Conservation (phyloP, 2,888 invertebrate species). For the Alentia gelatinosa region DNA sequence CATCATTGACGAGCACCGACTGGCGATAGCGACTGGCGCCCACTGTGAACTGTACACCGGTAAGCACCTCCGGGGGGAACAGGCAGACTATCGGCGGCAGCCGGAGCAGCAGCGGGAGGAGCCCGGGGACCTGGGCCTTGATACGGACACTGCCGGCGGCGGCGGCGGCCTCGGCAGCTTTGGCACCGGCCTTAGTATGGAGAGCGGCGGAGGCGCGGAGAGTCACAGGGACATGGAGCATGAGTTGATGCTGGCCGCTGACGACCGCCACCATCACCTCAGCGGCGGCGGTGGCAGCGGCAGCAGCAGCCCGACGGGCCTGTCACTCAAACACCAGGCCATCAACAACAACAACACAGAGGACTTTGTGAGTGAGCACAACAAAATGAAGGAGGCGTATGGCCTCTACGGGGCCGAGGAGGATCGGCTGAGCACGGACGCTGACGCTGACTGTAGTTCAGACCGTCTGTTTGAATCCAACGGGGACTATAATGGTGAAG, state of each 20-base stretch:
- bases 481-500: constrained; percentile 40
- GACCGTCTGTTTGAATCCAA: constrained; percentile 44
- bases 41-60: background rate
- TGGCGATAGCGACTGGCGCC: background rate
- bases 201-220: background rate
- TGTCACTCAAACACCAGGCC: constrained; percentile 31
- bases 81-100: background rate
- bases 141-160: constrained; percentile 27
- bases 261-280: background rate
- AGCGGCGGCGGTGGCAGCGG: background rate
- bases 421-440: background rate
- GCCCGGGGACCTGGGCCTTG: background rate
- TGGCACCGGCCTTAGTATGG: background rate
- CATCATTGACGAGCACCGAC: constrained; percentile 34
- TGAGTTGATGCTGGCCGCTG: constrained; percentile 40
- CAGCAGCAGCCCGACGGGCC: background rate
- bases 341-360: constrained; percentile 51
- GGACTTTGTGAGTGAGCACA: constrained; percentile 46
- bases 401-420: constrained; percentile 6
- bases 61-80: background rate
- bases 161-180: background rate
- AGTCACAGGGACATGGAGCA: constrained; percentile 45
- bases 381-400: constrained; percentile 43
- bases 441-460: constrained; percentile 17
- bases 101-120: background rate